Base-by-base conservation (phyloP, 2,888 invertebrate species). In the Nomada flava region DNA sequence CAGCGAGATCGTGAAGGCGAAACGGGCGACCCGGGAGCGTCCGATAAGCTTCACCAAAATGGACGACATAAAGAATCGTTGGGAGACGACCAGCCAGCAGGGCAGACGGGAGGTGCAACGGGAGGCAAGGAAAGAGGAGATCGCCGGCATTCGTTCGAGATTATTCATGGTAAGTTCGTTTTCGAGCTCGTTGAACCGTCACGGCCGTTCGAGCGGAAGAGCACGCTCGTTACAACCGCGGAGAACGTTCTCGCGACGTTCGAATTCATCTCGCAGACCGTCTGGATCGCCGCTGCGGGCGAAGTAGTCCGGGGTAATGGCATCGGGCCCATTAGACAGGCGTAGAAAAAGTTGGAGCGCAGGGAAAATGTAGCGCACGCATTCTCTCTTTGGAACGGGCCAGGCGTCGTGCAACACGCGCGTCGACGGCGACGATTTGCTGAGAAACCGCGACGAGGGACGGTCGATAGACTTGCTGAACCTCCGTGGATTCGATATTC, bases 61-160 rank as follows among this genome's bases (percentile, higher is more conserved):
- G 97, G 96, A 96, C 88, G 98, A 97, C 93, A 97, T 98, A 13
- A 97, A 97, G 89, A 96, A 96, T 84, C 96, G 96, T 91, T 98
- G 98, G 95, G 98, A 98, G 86, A 89, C 92, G 73, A 93, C 93
- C 76, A 93, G 92, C 80, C 94, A 93, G 82, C 93, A 93, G 70
- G 93, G 93, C 67, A 93, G 92, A 86, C 92, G 93, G 69, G 93
- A 98, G 89, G 96, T 96, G 82, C 94, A 97, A 29, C 95, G 97
- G 13, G 97, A 97, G 89, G 97, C 97, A 92, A 95, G 98, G 64
- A 98, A 98, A 91, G 98, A 98, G 91, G 98, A 98, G 94, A 96
- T 98, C 87, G 97, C 97, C 93, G 97, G 96, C 88, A 97, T 98
- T 89, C 95, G 98, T 74, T 97, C 97, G 90, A 95, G 97, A 65